Conservation (phyloP, 2,113 vertebrate species). For the Calidris pugnax region DNA sequence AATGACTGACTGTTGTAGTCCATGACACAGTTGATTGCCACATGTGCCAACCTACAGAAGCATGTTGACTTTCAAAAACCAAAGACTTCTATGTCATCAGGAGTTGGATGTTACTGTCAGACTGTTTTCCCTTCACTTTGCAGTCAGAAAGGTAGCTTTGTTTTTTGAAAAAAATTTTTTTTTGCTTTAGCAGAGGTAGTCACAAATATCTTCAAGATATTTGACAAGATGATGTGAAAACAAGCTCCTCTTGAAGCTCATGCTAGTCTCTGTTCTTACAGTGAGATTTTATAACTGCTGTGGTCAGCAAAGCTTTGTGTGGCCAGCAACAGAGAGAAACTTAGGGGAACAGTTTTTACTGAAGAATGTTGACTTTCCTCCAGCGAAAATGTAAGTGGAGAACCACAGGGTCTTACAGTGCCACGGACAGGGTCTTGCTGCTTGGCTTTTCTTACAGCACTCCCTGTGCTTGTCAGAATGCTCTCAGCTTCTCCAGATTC, state of each 20-base stretch:
- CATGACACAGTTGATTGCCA: neutral
- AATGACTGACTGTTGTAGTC: neutral
- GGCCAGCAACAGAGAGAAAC: neutral
- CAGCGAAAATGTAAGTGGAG: neutral
- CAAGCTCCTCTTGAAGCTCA: neutral
- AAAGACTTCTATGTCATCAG: neutral
- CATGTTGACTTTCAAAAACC: neutral
- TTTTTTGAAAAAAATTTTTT: neutral
- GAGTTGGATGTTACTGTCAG: neutral
- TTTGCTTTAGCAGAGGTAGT: neutral
- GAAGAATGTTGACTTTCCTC: neutral
- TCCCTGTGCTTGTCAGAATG: constrained; percentile 32
- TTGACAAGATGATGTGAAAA: constrained; percentile 19
- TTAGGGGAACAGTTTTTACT: neutral
- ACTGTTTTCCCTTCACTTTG: neutral
- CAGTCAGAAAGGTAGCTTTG: neutral
- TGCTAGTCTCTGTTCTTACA: neutral
- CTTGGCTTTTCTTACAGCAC: neutral
- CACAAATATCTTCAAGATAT: too few species aligned
- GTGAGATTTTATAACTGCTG: neutral
- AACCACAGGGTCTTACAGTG: neutral
- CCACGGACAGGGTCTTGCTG: neutral
- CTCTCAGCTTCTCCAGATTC: neutral
- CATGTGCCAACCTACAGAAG: neutral
- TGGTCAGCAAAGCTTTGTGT: neutral